Evolutionary conservation across 2,113 vertebrate species (phyloP).

Genomic region (Phoenicopterus ruber): DNA sequence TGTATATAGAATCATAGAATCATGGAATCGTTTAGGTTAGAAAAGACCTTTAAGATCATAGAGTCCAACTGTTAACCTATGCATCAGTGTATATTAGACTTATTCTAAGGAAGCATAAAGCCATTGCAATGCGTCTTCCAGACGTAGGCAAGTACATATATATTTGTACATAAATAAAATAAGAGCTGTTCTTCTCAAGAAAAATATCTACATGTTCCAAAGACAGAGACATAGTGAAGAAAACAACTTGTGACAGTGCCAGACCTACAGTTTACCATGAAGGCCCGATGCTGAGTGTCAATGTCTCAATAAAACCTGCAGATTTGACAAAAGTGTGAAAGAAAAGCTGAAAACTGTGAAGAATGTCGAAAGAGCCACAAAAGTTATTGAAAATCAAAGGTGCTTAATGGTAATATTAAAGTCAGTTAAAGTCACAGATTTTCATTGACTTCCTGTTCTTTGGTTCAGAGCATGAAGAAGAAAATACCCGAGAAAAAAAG

Average conservation of each 20-base stretch:
- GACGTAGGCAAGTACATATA: rapidly evolving
- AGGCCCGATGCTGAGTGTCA: background rate
- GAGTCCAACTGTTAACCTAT: no score
- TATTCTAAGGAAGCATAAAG: background rate
- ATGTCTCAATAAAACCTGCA: background rate
- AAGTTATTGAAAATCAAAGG: background rate
- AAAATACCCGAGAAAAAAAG: background rate
- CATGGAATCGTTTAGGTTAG: no score
- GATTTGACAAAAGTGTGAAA: background rate
- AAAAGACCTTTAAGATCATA: no score
- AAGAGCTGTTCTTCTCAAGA: background rate
- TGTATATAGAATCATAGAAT: no score
- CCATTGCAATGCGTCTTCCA: background rate
- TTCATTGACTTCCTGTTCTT: background rate
- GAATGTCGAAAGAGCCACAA: background rate
- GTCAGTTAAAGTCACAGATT: background rate
- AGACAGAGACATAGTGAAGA: background rate
- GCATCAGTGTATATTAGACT: background rate
- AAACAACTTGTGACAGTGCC: background rate
- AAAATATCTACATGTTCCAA: background rate
- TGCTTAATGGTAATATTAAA: background rate
- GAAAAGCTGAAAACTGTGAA: background rate
- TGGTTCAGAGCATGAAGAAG: background rate
- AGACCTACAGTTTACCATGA: background rate
- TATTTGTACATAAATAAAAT: background rate